These are phyloP conservation scores for Drosophila antonietae DNA, from an alignment of 2,888 invertebrate genomes.

Conservation along the genomic window DNA sequence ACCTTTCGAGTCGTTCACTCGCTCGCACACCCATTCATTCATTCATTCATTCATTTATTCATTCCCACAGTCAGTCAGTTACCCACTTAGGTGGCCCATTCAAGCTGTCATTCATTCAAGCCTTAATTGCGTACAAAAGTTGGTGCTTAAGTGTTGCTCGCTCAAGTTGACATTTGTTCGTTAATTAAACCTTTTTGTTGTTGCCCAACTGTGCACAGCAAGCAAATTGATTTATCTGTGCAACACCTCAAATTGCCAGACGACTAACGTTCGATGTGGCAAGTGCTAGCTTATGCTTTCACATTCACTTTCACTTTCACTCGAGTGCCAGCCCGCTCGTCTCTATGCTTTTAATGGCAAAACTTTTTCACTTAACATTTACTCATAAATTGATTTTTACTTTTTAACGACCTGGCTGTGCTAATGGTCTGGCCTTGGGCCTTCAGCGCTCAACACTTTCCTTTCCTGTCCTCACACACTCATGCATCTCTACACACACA, in stretches of 20 bases:
- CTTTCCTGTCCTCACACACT: slow-evolving; percentile 10
- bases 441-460: slow-evolving; percentile 30
- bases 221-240: slow-evolving; percentile 80
- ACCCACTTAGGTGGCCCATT: slow-evolving; percentile 57
- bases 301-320: slow-evolving; percentile 25
- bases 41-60: slow-evolving; percentile 18
- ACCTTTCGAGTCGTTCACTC: slow-evolving; percentile 28
- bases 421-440: slow-evolving; percentile 56
- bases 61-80: slow-evolving; percentile 39
- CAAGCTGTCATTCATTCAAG: slow-evolving; percentile 74
- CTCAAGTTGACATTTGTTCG: slow-evolving; percentile 79
- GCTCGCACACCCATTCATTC: slow-evolving; percentile 11
- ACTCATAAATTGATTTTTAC: slow-evolving; percentile 81
- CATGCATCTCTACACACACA: slow-evolving; percentile 42
- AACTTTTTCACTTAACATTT: slow-evolving; percentile 78
- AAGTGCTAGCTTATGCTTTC: slow-evolving; percentile 35
- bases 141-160: slow-evolving; percentile 73
- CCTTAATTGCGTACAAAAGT: slow-evolving; percentile 78
- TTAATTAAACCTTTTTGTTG: slow-evolving; percentile 78
- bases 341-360: slow-evolving; percentile 68
- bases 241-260: slow-evolving; percentile 68
- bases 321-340: background rate
- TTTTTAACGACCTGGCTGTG: slow-evolving; percentile 73
- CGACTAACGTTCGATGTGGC: slow-evolving; percentile 26
- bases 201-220: slow-evolving; percentile 73